A percentile compares a stretch with the other conserved stretches of the same genome.
phyloP scores from a whole-genome alignment of 2,797 vertebrate species.

The Hapalemur alaotrensis region DNA sequence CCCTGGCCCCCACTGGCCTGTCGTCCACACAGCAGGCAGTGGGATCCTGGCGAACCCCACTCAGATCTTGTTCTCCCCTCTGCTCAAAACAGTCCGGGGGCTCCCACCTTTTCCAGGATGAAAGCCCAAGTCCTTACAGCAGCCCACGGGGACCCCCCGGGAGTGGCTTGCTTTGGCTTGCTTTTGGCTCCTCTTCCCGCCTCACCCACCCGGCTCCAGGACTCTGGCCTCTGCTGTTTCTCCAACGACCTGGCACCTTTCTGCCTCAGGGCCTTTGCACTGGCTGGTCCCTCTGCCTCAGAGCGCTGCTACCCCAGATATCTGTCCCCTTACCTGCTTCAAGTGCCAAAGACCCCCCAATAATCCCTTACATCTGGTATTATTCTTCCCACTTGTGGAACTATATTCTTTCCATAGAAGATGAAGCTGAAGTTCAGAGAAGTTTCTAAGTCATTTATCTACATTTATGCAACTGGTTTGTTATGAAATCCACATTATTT shows the following conservation, averaged over 20 bases:
- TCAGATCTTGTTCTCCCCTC: not conserved
- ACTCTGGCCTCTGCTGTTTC: not conserved
- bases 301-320: not conserved
- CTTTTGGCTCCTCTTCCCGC: not conserved
- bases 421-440: not conserved
- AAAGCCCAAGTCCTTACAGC: not conserved
- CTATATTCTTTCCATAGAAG: not conserved
- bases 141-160: accelerated
- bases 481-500: not conserved
- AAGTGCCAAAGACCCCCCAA: not conserved
- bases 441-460: not conserved
- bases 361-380: not conserved
- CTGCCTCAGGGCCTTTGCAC: not conserved
- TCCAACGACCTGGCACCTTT: not conserved
- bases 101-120: not conserved
- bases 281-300: not conserved
- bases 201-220: not conserved
- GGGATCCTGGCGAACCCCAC: not conserved
- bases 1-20: not conserved
- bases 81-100: not conserved
- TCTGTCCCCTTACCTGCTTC: not conserved
- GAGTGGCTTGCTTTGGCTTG: too few relatives aligned
- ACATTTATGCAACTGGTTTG: not conserved
- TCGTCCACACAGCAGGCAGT: not conserved
- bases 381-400: not conserved